Percentiles rank a stretch among this genome's conserved stretches.
Conservation (phyloP, 2,797 vertebrate genomes). For the Zalophus californianus region DNA sequence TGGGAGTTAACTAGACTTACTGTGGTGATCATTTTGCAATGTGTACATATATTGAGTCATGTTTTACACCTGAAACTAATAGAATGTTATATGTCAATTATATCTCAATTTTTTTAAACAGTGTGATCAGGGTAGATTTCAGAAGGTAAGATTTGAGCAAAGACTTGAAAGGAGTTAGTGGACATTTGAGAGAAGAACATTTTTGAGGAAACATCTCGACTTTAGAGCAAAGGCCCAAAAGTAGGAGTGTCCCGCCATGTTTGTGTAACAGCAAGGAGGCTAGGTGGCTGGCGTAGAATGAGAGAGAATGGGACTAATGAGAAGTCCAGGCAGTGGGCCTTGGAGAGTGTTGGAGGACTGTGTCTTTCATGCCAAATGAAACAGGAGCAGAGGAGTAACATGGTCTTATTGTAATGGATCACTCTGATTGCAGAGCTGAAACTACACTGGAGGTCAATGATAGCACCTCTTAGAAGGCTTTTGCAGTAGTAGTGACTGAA, state of each 20-base stretch:
- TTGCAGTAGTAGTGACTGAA: not conserved
- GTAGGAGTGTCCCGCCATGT: not conserved
- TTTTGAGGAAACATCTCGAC: not conserved
- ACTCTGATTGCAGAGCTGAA: not conserved
- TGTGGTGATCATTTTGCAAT: not conserved
- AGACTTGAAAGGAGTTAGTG: not conserved
- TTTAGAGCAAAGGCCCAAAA: not conserved
- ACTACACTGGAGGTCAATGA: fast-evolving
- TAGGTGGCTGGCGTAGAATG: not conserved
- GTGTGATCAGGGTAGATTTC: not conserved
- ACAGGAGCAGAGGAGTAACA: not conserved
- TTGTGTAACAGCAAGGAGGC: not conserved
- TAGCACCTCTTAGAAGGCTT: not conserved
- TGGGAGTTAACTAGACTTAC: not conserved
- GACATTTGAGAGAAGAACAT: not conserved
- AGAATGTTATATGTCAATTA: not conserved
- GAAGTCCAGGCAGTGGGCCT: not conserved
- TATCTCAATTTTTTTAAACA: not conserved
- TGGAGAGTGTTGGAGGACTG: not conserved
- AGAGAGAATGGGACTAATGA: not conserved
- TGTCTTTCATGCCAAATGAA: not conserved
- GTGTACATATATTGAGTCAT: not conserved
- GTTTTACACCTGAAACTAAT: not conserved
- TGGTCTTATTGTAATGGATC: not conserved
- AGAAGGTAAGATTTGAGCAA: not conserved